phyloP scores from a whole-genome alignment of 2,888 invertebrate genomes.

The Acanthosoma haemorrhoidale region DNA sequence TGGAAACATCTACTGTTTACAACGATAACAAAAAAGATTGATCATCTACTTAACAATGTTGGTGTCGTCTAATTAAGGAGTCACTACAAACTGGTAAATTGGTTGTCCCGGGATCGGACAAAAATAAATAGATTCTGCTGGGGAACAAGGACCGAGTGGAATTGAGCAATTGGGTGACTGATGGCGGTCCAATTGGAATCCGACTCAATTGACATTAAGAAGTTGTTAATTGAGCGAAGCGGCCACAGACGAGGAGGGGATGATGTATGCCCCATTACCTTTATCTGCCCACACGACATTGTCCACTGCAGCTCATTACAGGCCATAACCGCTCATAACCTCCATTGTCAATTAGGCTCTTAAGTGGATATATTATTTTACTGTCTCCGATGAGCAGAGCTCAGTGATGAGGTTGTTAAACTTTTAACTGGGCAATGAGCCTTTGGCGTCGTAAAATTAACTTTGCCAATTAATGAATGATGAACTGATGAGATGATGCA shows the following conservation, averaged over 20 bases:
- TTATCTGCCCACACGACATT: background rate
- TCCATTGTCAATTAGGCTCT: background rate
- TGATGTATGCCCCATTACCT: no score
- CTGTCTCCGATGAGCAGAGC: no score
- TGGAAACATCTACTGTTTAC: no score
- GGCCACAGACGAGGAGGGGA: no score
- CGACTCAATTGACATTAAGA: background rate
- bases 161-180: background rate
- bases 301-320: background rate
- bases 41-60: no score
- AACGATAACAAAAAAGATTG: no score
- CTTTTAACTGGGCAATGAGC: background rate
- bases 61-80: background rate
- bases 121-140: no score
- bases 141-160: background rate
- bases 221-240: background rate
- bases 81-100: background rate
- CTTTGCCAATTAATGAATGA: background rate
- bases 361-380: background rate
- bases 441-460: background rate
- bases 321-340: background rate
- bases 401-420: slow-evolving; percentile 5
- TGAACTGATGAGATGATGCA: no score
- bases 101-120: no score
- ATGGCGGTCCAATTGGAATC: background rate